A percentile compares a stretch with the other conserved stretches of the same genome.
These are phyloP conservation scores for Baronia brevicornis DNA, from an alignment of 2,888 invertebrate genomes.

Conservation along the genomic window DNA sequence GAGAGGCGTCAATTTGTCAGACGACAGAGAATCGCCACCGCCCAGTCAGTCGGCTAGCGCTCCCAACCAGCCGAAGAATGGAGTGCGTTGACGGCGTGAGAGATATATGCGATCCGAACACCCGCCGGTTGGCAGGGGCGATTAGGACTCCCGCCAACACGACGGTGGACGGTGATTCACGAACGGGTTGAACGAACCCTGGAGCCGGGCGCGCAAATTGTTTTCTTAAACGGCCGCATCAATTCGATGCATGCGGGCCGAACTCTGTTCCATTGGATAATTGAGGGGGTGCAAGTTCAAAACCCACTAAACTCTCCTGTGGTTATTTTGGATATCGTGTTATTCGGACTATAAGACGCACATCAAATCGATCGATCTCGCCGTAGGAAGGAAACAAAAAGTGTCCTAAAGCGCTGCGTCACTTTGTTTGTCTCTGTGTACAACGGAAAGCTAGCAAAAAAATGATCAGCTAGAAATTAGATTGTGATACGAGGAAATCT, in stretches of 20 bases:
- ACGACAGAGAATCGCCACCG: constrained; percentile 42
- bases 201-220: constrained; percentile 62
- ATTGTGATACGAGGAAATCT: no score
- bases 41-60: constrained; percentile 61
- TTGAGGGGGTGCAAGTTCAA: no score
- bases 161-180: constrained; percentile 56
- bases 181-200: constrained; percentile 56
- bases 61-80: constrained; percentile 60
- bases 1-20: constrained; percentile 68
- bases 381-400: no score
- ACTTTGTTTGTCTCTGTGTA: no score
- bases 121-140: no score
- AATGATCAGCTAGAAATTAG: no score
- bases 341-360: no score
- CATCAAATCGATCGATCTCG: no score
- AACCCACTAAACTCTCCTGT: no score
- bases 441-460: no score
- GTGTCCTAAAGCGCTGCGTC: no score
- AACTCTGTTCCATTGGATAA: constrained; percentile 48
- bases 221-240: constrained; percentile 63
- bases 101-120: constrained; percentile 63
- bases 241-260: constrained; percentile 57
- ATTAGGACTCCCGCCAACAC: constrained; percentile 70
- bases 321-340: no score
- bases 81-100: constrained; percentile 59